A percentile compares a stretch with the other conserved stretches of the same genome.
phyloP scores from a whole-genome alignment of 2,797 vertebrate species.

The Buceros bicornis region DNA sequence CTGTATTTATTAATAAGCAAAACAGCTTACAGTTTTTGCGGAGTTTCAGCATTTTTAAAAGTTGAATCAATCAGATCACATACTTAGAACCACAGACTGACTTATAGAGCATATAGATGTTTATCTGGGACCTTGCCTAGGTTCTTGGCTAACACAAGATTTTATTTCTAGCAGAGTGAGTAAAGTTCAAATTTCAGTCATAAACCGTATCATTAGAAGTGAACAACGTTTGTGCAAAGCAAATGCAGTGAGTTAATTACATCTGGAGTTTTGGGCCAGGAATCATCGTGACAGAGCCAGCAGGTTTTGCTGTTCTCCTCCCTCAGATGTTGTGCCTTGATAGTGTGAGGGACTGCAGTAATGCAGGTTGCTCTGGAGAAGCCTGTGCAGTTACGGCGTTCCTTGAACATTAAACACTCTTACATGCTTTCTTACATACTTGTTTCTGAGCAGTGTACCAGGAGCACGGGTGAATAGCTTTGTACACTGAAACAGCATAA shows the following conservation, averaged over 20 bases:
- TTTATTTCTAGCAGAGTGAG: background rate
- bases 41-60: background rate
- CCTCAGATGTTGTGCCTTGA: no score
- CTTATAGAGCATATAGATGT: background rate
- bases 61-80: background rate
- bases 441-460: background rate
- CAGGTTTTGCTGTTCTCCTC: background rate
- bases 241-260: background rate
- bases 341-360: background rate
- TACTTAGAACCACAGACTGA: background rate
- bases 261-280: background rate
- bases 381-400: background rate
- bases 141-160: background rate
- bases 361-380: background rate
- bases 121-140: background rate
- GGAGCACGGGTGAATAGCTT: background rate
- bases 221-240: background rate
- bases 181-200: conserved; percentile 46
- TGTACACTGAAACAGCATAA: background rate
- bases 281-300: background rate
- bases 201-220: background rate
- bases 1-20: background rate
- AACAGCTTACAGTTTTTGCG: background rate
- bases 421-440: background rate
- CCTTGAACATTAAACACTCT: background rate